Percentiles rank a stretch among this genome's conserved stretches.
phyloP scores from a whole-genome alignment of 2,888 invertebrate species.

The Euphydryas editha region DNA sequence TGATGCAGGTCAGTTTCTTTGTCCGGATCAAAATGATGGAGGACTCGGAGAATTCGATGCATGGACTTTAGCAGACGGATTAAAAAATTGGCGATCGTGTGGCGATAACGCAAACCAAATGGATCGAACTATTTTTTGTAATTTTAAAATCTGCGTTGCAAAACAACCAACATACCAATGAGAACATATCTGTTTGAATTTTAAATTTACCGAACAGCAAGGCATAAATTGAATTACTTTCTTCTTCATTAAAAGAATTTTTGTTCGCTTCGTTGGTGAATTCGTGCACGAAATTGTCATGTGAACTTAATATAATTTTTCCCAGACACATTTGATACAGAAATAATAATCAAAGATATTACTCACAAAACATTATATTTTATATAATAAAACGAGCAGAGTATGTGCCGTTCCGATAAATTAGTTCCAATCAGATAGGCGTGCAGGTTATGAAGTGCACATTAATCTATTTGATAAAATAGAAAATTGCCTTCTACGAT shows the following conservation, averaged over 20 bases:
- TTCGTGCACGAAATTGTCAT: conserved; percentile 5
- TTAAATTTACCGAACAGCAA: conserved; percentile 56
- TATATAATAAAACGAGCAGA: background rate
- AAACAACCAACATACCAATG: conserved; percentile 60
- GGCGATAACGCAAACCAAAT: conserved; percentile 71
- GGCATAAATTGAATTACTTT: conserved; percentile 45
- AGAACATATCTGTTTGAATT: conserved; percentile 61
- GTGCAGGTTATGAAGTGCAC: conserved; percentile 34
- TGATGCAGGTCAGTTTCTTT: conserved; percentile 79
- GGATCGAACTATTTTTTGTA: conserved; percentile 61
- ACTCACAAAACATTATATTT: background rate
- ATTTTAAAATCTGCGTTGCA: conserved; percentile 52
- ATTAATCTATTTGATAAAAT: conserved; percentile 45
- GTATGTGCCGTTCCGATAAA: conserved; percentile 28
- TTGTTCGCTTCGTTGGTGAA: conserved; percentile 21
- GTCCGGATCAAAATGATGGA: conserved; percentile 69
- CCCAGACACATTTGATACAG: background rate
- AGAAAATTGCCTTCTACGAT: conserved; percentile 56
- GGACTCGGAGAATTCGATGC: conserved; percentile 65
- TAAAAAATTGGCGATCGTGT: conserved; percentile 74
- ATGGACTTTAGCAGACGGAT: conserved; percentile 62
- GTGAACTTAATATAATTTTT: conserved; percentile 4
- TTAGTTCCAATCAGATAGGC: conserved; percentile 35
- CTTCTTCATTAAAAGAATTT: conserved; percentile 33
- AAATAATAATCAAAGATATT: background rate